Evolutionary conservation across 2,888 invertebrate genomes (phyloP).

Genomic region (Cheilosia pagana): DNA sequence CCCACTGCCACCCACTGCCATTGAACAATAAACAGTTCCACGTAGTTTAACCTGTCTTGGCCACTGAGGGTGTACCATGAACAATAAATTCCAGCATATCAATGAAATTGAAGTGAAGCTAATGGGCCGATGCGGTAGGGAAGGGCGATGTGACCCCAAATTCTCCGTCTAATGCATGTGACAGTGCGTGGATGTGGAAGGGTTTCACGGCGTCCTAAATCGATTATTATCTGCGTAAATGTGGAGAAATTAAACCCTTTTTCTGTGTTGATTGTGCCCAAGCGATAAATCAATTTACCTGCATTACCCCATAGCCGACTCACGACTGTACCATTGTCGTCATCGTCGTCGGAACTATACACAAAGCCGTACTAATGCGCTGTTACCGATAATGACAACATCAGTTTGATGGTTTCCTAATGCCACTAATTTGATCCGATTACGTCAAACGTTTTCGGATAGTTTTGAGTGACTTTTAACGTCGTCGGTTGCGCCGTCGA

Average conservation of each 20-base stretch:
- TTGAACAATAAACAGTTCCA: constrained; percentile 62
- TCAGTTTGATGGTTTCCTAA: constrained; percentile 71
- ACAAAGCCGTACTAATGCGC: constrained; percentile 72
- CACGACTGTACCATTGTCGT: constrained; percentile 31
- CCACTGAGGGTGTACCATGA: constrained; percentile 52
- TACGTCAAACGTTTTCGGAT: constrained; percentile 73
- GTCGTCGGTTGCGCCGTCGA: constrained; percentile 39
- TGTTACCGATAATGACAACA: constrained; percentile 70
- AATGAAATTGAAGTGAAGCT: constrained; percentile 65
- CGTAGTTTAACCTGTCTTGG: constrained; percentile 58
- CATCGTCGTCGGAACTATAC: constrained; percentile 43
- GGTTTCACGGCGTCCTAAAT: constrained; percentile 25
- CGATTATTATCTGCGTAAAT: constrained; percentile 46
- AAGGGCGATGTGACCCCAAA: not conserved
- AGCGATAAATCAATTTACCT: constrained; percentile 24
- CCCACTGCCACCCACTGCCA: constrained; percentile 18
- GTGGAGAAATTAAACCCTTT: constrained; percentile 34
- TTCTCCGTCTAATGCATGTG: constrained; percentile 3
- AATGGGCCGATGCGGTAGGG: constrained; percentile 44
- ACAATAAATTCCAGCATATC: constrained; percentile 61
- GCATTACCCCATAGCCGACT: constrained; percentile 1
- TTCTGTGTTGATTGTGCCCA: constrained; percentile 14
- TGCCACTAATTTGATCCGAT: constrained; percentile 73
- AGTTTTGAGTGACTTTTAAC: constrained; percentile 72
- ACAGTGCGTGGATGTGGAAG: constrained; percentile 16